phyloP scores from a whole-genome alignment of 2,888 invertebrate genomes.

The Entomobrya multifasciata region DNA sequence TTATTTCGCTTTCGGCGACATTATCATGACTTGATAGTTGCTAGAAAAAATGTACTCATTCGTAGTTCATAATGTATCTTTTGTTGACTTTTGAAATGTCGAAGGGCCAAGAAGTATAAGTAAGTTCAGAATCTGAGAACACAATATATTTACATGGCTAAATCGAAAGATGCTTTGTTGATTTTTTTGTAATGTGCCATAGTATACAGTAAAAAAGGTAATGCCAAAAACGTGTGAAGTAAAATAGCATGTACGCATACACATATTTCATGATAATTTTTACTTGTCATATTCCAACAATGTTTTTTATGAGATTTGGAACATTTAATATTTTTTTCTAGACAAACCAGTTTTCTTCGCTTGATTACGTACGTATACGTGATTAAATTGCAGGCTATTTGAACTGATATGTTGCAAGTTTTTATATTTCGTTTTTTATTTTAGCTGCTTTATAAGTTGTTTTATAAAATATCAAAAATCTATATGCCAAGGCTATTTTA shows the following conservation, averaged over 20 bases:
- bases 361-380: constrained; percentile 54
- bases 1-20: too few species aligned
- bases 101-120: too few species aligned
- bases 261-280: constrained; percentile 8
- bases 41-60: too few species aligned
- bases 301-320: constrained; percentile 31
- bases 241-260: neutral
- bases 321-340: constrained; percentile 25
- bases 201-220: neutral
- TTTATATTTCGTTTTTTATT: neutral
- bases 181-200: too few species aligned
- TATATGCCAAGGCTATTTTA: constrained; percentile 49
- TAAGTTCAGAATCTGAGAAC: too few species aligned
- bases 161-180: too few species aligned
- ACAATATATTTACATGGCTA: too few species aligned
- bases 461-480: neutral
- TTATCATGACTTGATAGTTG: too few species aligned
- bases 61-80: too few species aligned
- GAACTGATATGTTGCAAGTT: constrained; percentile 1
- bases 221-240: neutral
- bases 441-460: neutral
- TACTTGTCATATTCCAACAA: constrained; percentile 24
- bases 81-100: too few species aligned
- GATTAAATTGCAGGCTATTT: constrained; percentile 10
- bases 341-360: constrained; percentile 58